Conservation (phyloP, 2,113 vertebrate species). For the Silurus glanis region DNA sequence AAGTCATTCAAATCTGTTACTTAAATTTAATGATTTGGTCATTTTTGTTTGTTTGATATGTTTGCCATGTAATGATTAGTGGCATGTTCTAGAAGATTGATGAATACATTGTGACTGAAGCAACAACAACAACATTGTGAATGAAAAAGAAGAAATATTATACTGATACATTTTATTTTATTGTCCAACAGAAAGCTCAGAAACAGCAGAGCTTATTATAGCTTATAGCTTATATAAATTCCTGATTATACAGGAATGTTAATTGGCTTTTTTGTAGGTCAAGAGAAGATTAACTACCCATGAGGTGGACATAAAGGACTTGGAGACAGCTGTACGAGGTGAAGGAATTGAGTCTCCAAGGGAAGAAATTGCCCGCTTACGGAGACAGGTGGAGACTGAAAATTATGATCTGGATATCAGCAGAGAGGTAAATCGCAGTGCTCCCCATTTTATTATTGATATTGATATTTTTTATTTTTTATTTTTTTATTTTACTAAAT, state of each 20-base stretch:
- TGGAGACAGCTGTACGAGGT: conserved; percentile 85
- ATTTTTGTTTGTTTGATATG: not conserved
- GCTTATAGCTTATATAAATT: no score
- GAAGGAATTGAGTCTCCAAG: conserved; percentile 84
- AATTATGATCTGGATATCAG: conserved; percentile 79
- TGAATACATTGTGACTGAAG: not conserved
- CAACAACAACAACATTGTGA: no score
- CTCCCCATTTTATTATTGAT: not conserved
- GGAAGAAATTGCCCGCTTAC: conserved; percentile 89
- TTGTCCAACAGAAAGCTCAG: not conserved
- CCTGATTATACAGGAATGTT: not conserved
- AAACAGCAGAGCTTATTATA: no score
- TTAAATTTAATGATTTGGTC: not conserved
- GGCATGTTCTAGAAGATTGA: not conserved
- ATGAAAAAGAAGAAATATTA: not conserved
- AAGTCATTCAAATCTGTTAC: not conserved
- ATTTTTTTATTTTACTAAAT: no score
- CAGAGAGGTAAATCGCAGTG: conserved; percentile 75
- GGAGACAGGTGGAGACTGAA: conserved; percentile 83
- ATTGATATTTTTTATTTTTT: not conserved
- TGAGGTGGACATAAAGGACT: conserved; percentile 92
- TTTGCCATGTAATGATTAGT: not conserved
- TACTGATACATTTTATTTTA: not conserved
- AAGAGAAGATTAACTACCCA: conserved; percentile 88
- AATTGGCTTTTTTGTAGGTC: conserved; percentile 70